These are phyloP conservation scores for Falco novaeseelandiae DNA, from an alignment of 2,797 vertebrate genomes.

Conservation along the genomic window DNA sequence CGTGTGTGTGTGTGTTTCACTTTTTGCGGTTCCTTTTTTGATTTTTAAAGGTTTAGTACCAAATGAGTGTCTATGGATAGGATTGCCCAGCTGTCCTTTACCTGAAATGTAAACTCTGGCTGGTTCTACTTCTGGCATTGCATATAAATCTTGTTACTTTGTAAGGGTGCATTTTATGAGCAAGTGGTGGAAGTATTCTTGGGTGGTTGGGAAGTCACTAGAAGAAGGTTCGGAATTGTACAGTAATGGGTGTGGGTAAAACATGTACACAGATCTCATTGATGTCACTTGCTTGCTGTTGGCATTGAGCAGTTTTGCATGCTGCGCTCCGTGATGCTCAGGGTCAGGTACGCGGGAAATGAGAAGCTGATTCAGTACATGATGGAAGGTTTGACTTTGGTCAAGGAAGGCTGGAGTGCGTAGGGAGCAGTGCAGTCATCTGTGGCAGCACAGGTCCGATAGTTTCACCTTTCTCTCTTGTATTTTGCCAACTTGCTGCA, in stretches of 20 bases:
- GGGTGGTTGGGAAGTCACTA: background rate
- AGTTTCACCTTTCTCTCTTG: background rate
- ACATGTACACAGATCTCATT: rapidly evolving
- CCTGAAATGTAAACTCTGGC: background rate
- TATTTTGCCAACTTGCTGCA: background rate
- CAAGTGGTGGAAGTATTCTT: background rate
- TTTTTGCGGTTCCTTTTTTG: background rate
- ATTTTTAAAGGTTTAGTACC: background rate
- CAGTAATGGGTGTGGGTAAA: background rate
- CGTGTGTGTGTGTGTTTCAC: background rate
- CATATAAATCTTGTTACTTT: background rate
- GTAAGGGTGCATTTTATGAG: background rate
- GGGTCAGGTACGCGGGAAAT: background rate
- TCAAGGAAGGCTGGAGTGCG: rapidly evolving
- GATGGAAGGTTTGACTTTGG: background rate
- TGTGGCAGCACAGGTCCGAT: background rate
- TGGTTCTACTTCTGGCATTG: background rate
- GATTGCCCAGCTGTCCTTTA: background rate
- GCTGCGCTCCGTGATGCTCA: rapidly evolving
- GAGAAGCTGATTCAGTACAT: rapidly evolving
- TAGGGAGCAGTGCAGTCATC: rapidly evolving
- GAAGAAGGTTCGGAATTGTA: background rate
- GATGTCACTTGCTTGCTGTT: background rate
- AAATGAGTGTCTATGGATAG: background rate
- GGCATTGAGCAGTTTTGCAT: too few relatives aligned